Conservation (phyloP, 2,888 invertebrate genomes). For the Danaus chrysippus region DNA sequence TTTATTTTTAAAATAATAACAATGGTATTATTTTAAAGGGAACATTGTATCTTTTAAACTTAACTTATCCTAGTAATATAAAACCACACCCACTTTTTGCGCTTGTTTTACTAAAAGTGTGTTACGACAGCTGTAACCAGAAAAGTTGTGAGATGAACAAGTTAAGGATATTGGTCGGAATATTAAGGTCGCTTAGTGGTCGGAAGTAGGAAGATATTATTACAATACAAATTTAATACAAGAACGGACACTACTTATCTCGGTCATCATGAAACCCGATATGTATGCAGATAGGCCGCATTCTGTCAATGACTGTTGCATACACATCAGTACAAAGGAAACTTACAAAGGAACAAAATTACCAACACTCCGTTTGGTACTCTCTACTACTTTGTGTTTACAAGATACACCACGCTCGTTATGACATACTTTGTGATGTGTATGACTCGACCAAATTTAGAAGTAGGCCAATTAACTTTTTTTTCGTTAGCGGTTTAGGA, state of each 20-base stretch:
- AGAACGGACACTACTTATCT: slow-evolving; percentile 36
- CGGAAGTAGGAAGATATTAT: slow-evolving; percentile 46
- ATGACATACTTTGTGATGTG: slow-evolving; percentile 1
- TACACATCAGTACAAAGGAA: slow-evolving; percentile 31
- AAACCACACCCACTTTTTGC: too few relatives aligned
- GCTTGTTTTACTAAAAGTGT: neutral
- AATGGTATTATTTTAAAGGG: too few relatives aligned
- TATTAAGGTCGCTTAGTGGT: slow-evolving; percentile 47
- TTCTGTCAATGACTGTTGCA: slow-evolving; percentile 42
- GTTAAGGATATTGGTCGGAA: slow-evolving; percentile 48
- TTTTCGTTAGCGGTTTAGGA: neutral
- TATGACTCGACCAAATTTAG: neutral
- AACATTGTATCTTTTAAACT: too few relatives aligned
- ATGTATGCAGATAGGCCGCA: slow-evolving; percentile 36
- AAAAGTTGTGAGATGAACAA: slow-evolving; percentile 42
- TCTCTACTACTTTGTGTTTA: slow-evolving; percentile 45
- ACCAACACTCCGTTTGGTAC: slow-evolving; percentile 46
- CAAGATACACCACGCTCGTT: slow-evolving; percentile 13
- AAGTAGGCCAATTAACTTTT: slow-evolving; percentile 3
- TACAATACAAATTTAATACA: slow-evolving; percentile 50
- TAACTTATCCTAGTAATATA: too few relatives aligned
- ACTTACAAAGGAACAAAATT: slow-evolving; percentile 58
- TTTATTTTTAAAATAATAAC: too few relatives aligned
- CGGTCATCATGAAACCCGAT: slow-evolving; percentile 53
- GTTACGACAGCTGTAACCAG: slow-evolving; percentile 3